Conservation (phyloP, 2,113 vertebrate genomes). For the Pampusana beccarii region DNA sequence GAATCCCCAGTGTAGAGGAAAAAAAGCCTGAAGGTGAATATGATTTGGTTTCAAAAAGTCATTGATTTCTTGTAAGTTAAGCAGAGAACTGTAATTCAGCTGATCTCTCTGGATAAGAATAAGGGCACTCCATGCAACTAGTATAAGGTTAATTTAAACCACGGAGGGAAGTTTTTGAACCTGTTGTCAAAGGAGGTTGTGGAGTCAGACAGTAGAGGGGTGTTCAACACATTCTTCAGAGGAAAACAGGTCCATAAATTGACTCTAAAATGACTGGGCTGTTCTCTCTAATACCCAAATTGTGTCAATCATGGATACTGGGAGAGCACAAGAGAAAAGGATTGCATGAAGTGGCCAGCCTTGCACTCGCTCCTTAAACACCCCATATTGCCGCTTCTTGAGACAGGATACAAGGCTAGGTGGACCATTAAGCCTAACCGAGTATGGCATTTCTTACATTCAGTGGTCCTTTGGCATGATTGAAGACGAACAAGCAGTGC, state of each 20-base stretch:
- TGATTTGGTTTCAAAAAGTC: background rate
- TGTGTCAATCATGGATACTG: background rate
- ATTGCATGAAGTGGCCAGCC: background rate
- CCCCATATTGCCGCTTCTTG: background rate
- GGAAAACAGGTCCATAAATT: background rate
- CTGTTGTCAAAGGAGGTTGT: background rate
- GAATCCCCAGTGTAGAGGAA: background rate
- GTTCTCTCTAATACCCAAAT: background rate
- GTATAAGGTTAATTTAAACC: background rate
- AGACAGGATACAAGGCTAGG: background rate
- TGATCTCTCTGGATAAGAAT: background rate
- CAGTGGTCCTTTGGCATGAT: background rate
- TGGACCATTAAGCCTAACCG: background rate
- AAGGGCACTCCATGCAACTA: background rate
- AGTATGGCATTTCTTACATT: background rate
- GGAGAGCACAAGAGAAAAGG: background rate
- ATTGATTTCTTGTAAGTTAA: background rate
- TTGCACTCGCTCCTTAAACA: background rate
- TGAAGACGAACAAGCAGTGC: background rate
- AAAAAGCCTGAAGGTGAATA: background rate
- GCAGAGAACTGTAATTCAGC: background rate
- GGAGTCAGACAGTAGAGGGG: background rate
- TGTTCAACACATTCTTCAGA: background rate
- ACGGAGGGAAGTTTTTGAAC: background rate
- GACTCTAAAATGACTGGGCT: background rate